Percentiles rank a stretch among this genome's conserved stretches.
phyloP scores from a whole-genome alignment of 2,113 vertebrate species.

The Ranitomeya variabilis region DNA sequence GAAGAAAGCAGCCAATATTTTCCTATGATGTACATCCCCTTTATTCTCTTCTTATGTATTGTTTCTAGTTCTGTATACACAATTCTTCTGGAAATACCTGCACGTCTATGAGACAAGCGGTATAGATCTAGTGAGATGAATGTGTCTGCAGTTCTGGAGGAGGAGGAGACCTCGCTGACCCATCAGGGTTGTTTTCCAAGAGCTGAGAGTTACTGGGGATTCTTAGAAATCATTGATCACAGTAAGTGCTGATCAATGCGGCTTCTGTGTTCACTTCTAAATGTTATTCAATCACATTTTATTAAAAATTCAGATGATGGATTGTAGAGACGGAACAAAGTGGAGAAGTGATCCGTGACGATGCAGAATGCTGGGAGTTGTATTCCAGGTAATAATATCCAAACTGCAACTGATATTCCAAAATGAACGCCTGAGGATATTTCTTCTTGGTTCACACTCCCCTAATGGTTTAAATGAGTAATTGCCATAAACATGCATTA shows the following conservation, averaged over 20 bases:
- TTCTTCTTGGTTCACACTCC: too few relatives aligned
- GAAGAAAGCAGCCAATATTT: too few relatives aligned
- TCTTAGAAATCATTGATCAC: slow-evolving; percentile 71
- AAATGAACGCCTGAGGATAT: too few relatives aligned
- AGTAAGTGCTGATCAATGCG: slow-evolving; percentile 64
- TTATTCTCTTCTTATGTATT: neutral
- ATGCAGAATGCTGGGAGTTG: neutral
- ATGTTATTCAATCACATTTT: slow-evolving; percentile 72
- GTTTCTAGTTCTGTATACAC: neutral
- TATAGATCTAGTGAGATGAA: neutral
- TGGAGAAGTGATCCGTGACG: slow-evolving; percentile 48
- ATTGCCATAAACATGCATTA: too few relatives aligned
- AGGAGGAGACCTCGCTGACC: neutral
- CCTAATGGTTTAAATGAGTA: too few relatives aligned
- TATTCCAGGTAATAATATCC: too few relatives aligned
- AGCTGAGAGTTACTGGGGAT: slow-evolving; percentile 62
- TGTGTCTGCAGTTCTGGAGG: neutral
- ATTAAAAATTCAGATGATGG: slow-evolving; percentile 69
- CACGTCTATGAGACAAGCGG: neutral
- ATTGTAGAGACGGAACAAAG: neutral
- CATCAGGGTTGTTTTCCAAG: slow-evolving; percentile 44
- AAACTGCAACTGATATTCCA: too few relatives aligned
- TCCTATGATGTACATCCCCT: too few relatives aligned
- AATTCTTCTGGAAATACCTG: neutral
- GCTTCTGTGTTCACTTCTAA: slow-evolving; percentile 70